Percentiles rank a stretch among this genome's conserved stretches.
Evolutionary conservation across 2,113 vertebrate genomes (phyloP).

Genomic region (Barbus barbus): DNA sequence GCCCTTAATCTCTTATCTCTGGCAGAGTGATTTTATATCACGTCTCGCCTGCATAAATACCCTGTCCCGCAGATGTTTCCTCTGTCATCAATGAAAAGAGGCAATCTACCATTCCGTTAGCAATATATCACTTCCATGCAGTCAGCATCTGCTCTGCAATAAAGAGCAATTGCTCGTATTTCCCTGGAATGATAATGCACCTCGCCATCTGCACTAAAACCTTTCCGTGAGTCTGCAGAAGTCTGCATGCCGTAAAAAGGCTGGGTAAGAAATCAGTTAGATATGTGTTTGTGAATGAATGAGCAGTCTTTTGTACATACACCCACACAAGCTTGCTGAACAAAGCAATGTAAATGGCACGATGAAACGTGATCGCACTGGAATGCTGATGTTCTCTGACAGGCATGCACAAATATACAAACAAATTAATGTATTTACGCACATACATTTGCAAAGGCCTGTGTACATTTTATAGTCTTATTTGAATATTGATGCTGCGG

Average conservation of each 20-base stretch:
- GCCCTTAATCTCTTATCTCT: conserved; percentile 58
- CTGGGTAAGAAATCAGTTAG: conserved; percentile 37
- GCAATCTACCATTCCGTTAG: conserved; percentile 71
- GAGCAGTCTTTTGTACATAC: not conserved
- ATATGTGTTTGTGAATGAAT: conserved; percentile 13
- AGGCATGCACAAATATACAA: conserved; percentile 3
- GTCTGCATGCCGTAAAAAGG: conserved; percentile 25
- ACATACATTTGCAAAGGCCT: not conserved
- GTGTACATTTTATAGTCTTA: not conserved
- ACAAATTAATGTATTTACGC: not conserved
- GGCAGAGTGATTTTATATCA: conserved; percentile 54
- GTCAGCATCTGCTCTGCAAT: conserved; percentile 73
- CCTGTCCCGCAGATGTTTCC: conserved; percentile 70
- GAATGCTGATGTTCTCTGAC: conserved; percentile 5
- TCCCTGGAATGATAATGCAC: conserved; percentile 66
- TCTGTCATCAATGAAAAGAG: conserved; percentile 69
- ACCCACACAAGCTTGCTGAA: not conserved
- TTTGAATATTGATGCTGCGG: not conserved
- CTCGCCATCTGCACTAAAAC: conserved; percentile 66
- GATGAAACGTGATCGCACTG: not conserved
- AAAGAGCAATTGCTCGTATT: conserved; percentile 73
- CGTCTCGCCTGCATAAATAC: conserved; percentile 59
- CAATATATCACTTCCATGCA: conserved; percentile 67
- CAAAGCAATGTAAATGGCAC: not conserved
- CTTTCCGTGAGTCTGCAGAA: conserved; percentile 47